Percentiles rank a stretch among this genome's conserved stretches.
phyloP scores from a whole-genome alignment of 2,113 vertebrate species.

The Cyanocitta stelleri region DNA sequence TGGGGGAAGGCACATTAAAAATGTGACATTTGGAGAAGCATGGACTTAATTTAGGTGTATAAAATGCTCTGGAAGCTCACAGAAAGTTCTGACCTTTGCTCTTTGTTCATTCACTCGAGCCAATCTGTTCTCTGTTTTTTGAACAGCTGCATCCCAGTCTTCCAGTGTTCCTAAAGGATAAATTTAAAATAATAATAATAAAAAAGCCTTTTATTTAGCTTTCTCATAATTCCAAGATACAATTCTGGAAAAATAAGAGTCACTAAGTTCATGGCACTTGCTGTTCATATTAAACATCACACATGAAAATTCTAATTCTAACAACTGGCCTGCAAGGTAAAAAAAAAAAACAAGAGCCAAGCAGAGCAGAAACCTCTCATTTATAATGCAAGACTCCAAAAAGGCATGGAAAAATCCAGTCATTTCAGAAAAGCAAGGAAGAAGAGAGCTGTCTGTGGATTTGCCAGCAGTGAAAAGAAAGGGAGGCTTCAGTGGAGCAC shows the following conservation, averaged over 20 bases:
- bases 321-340: neutral
- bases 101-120: constrained; percentile 89
- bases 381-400: neutral
- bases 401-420: neutral
- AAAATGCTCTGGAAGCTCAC: neutral
- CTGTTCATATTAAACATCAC: neutral
- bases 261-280: neutral
- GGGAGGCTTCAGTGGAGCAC: neutral
- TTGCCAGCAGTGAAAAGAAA: neutral
- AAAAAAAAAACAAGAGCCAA: neutral
- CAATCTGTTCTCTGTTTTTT: constrained; percentile 87
- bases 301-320: neutral
- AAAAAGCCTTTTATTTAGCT: neutral
- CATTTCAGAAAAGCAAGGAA: neutral
- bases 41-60: neutral
- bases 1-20: neutral
- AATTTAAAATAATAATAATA: neutral
- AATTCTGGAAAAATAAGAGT: neutral
- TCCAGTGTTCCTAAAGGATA: constrained; percentile 82
- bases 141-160: constrained; percentile 92
- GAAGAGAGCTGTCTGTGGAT: neutral
- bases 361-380: neutral
- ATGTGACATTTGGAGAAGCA: neutral
- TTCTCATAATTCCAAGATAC: neutral
- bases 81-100: constrained; percentile 75